Evolutionary conservation across 2,888 invertebrate species (phyloP), one percentile per base, ranked within the genome.

Genomic region (Melieria picta): DNA sequence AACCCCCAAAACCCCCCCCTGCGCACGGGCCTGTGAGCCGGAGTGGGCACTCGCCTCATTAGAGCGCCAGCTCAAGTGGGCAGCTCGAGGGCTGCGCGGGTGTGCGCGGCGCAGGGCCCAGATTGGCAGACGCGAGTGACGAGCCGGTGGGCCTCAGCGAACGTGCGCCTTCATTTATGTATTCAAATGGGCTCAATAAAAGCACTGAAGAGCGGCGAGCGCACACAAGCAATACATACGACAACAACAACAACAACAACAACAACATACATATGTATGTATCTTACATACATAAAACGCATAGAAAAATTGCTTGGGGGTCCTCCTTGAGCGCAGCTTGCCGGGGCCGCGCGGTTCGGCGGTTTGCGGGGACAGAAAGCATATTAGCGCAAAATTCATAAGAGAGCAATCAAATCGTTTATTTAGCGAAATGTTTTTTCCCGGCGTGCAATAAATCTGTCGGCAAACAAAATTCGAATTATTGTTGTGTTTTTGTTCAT

Each of bases 121-220:
- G 47, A 11, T 52, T n/a, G 5, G 52, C 4, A 52, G 13, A 52
- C 9, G 52, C 10, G 46, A 62, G 13, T 43, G 65, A 5, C 42
- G 7, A 10, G 55, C 16, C 16, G 16, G 16, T 16, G 1, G 16
- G 16, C 16, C 16, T 0, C 16, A 0, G 16, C 16, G 1, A 16
- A 5, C 52, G 55, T 13, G 7, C 7, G 52, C 7, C 9, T 11
- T 6, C 5, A 56, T 56, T n/a, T 52, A 30, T 30, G 57, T 58
- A 50, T 74, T 42, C 7, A 30, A 73, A 65, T 57, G 76, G 77
- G 76, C 79, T 80, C 77, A 79, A 80, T 81, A 80, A 80, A 82
- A 81, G 76, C 78, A 76, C 81, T 81, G 81, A 82, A 81, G 80
- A 79, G 81, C 72, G 77, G 72, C 13, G 13, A 52, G 13, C 52